phyloP scores from a whole-genome alignment of 2,113 vertebrate species.

The Butorides virescens region DNA sequence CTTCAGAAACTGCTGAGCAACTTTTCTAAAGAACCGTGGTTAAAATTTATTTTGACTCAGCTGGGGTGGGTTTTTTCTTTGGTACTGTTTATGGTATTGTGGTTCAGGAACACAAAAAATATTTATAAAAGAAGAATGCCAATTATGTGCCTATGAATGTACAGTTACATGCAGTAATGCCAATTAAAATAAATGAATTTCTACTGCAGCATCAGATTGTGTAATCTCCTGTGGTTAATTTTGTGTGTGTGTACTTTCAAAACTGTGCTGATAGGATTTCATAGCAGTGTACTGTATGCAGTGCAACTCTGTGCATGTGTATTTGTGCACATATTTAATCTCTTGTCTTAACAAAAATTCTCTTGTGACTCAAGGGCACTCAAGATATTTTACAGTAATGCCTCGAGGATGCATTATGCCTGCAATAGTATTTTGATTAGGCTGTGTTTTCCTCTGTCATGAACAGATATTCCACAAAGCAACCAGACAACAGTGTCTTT shows the following conservation, averaged over 20 bases:
- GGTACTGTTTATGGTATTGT: background rate
- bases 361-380: background rate
- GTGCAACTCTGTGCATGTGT: background rate
- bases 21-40: background rate
- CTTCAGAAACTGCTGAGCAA: background rate
- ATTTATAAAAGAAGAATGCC: background rate
- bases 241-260: background rate
- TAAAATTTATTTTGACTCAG: background rate
- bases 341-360: background rate
- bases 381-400: background rate
- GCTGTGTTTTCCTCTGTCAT: background rate
- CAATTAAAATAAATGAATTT: background rate
- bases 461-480: background rate
- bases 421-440: background rate
- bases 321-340: background rate
- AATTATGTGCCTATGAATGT: background rate
- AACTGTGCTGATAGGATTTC: background rate
- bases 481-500: background rate
- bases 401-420: background rate
- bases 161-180: background rate
- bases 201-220: background rate
- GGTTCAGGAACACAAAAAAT: background rate
- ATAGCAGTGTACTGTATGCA: background rate
- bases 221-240: background rate
- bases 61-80: background rate